phyloP scores from a whole-genome alignment of 2,113 vertebrate genomes.

The Mastomys natalensis region DNA sequence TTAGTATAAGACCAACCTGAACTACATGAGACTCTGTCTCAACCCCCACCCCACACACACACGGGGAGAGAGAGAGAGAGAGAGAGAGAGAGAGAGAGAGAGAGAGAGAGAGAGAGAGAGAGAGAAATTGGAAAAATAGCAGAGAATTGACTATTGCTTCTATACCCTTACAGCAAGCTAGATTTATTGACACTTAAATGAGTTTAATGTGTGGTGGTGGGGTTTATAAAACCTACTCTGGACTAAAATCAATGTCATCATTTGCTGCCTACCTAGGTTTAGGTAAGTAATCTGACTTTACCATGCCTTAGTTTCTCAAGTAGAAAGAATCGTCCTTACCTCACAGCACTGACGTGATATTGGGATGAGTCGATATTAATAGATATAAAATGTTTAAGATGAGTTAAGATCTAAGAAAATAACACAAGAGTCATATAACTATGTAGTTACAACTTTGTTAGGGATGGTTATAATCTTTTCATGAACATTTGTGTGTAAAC shows the following conservation, averaged over 20 bases:
- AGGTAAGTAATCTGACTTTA: not conserved
- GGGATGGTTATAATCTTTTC: slow-evolving; percentile 10
- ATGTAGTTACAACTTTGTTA: not conserved
- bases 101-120: too few relatives aligned
- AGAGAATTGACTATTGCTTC: not conserved
- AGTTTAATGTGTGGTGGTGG: not conserved
- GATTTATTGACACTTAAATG: not conserved
- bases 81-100: not conserved
- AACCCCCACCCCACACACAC: not conserved
- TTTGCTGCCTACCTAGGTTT: slow-evolving; percentile 15
- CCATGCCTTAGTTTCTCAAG: slow-evolving; percentile 16
- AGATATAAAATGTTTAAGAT: slow-evolving; percentile 6
- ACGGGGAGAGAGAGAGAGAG: not conserved
- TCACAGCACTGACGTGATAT: not conserved
- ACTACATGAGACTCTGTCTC: not conserved
- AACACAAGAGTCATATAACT: not conserved
- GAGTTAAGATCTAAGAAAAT: slow-evolving; percentile 6
- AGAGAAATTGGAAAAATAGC: not conserved
- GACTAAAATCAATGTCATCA: not conserved
- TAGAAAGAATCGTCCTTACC: slow-evolving; percentile 26
- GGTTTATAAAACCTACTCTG: not conserved
- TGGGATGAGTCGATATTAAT: not conserved
- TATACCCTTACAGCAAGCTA: slow-evolving; percentile 1
- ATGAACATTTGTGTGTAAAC: slow-evolving; percentile 45
- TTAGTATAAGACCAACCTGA: not conserved